Evolutionary conservation across 1,140 invertebrate species (phyloP).

Genomic region (Cyclina sinensis): DNA sequence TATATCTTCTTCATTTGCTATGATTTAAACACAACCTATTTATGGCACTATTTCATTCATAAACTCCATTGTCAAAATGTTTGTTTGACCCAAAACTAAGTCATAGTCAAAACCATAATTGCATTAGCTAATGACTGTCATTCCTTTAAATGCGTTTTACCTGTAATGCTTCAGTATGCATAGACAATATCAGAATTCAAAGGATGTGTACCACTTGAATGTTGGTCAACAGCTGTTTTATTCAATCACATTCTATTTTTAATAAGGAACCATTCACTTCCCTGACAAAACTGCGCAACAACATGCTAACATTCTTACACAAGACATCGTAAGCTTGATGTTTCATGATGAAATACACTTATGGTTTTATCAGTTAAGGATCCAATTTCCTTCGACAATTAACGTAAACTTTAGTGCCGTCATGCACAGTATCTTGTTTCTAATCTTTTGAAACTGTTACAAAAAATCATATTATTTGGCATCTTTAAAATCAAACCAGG

Average conservation of each 20-base stretch:
- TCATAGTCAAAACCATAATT: neutral
- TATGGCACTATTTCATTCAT: conserved; percentile 13
- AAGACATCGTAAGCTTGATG: neutral
- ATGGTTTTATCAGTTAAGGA: neutral
- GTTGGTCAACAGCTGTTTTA: too few relatives aligned
- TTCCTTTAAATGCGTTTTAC: neutral
- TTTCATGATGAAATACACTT: conserved; percentile 13
- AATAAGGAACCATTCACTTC: too few relatives aligned
- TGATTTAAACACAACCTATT: conserved; percentile 17
- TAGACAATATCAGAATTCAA: too few relatives aligned
- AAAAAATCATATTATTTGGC: neutral
- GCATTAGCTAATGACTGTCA: neutral
- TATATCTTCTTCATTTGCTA: neutral
- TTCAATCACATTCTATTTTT: too few relatives aligned
- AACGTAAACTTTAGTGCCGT: neutral
- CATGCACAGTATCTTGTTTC: neutral
- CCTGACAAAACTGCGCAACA: too few relatives aligned
- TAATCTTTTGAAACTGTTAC: conserved; percentile 22
- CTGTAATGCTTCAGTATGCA: neutral
- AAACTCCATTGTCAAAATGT: neutral
- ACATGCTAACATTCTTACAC: neutral
- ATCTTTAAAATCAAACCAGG: neutral
- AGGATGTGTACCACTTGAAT: too few relatives aligned
- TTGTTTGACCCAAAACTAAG: neutral
- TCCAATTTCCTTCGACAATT: neutral